These are phyloP conservation scores for Coregonus clupeaformis DNA, from an alignment of 2,113 vertebrate genomes.

Conservation along the genomic window DNA sequence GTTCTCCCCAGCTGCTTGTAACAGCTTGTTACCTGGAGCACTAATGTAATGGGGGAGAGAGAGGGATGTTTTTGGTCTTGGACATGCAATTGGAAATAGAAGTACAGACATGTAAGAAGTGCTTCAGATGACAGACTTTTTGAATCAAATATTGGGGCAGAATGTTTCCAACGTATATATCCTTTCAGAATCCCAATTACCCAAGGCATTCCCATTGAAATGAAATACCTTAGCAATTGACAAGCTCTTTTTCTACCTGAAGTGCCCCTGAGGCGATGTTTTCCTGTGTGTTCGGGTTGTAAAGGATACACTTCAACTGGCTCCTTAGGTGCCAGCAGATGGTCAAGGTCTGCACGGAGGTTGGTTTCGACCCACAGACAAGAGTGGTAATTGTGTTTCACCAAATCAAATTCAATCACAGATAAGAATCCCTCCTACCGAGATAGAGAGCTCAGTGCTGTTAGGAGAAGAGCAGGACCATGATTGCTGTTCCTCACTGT, in stretches of 20 bases:
- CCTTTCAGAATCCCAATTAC: no score
- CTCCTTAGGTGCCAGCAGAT: neutral
- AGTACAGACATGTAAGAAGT: neutral
- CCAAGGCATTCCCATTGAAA: no score
- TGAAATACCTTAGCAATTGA: no score
- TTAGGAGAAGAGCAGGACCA: slow-evolving; percentile 48
- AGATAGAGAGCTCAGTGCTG: slow-evolving; percentile 47
- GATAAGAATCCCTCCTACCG: slow-evolving; percentile 54
- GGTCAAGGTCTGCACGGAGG: neutral
- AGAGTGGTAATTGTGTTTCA: slow-evolving; percentile 74
- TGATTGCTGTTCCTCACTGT: slow-evolving; percentile 69
- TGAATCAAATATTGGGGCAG: no score
- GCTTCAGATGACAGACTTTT: no score
- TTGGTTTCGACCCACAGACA: slow-evolving; percentile 5
- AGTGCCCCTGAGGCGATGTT: neutral
- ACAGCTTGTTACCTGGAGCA: slow-evolving; percentile 40
- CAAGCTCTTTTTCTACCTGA: neutral
- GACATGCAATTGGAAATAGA: neutral
- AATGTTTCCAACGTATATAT: no score
- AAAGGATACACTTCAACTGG: neutral
- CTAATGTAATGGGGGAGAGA: slow-evolving; percentile 25
- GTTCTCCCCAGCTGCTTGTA: neutral
- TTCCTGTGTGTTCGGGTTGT: neutral
- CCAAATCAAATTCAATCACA: slow-evolving; percentile 78
- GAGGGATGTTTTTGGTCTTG: no score